Conservation (phyloP, 2,113 vertebrate genomes). For the Austrofundulus limnaeus region DNA sequence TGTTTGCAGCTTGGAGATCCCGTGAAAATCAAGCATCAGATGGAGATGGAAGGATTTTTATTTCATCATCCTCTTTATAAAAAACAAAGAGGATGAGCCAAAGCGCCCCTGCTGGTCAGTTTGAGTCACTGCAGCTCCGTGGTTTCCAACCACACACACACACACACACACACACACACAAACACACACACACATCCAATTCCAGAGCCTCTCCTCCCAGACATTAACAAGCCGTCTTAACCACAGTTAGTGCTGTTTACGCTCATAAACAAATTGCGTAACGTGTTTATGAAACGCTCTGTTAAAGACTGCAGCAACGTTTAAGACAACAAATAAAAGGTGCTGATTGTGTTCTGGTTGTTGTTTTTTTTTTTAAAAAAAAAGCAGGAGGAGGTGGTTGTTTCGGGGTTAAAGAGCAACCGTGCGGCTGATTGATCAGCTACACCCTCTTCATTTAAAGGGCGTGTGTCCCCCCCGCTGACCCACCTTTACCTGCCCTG, state of each 20-base stretch:
- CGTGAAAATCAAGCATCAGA: not conserved
- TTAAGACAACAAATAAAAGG: conserved; percentile 62
- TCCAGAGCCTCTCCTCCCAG: conserved; percentile 50
- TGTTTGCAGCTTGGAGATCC: no score
- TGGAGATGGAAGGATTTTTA: conserved; percentile 7
- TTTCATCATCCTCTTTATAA: no score
- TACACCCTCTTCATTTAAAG: conserved; percentile 11
- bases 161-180: no score
- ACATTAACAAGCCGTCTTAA: conserved; percentile 66
- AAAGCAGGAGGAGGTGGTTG: no score
- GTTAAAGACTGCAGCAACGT: conserved; percentile 51
- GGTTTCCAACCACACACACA: conserved; percentile 41
- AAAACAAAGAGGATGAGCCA: conserved; percentile 20
- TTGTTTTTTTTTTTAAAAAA: no score
- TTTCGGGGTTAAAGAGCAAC: conserved; percentile 14
- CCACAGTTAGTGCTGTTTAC: conserved; percentile 74
- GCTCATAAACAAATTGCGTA: conserved; percentile 70
- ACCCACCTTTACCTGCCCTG: conserved; percentile 27
- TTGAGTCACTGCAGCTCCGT: conserved; percentile 28
- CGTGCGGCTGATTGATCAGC: no score
- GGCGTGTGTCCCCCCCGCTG: conserved; percentile 46
- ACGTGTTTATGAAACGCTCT: conserved; percentile 61
- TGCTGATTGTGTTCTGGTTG: conserved; percentile 10
- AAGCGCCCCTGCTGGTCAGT: conserved; percentile 49
- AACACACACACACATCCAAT: conserved; percentile 34